Percentiles rank a stretch among this genome's conserved stretches.
phyloP scores from a whole-genome alignment of 1,140 invertebrate species.

The Brachionus koreanus region DNA sequence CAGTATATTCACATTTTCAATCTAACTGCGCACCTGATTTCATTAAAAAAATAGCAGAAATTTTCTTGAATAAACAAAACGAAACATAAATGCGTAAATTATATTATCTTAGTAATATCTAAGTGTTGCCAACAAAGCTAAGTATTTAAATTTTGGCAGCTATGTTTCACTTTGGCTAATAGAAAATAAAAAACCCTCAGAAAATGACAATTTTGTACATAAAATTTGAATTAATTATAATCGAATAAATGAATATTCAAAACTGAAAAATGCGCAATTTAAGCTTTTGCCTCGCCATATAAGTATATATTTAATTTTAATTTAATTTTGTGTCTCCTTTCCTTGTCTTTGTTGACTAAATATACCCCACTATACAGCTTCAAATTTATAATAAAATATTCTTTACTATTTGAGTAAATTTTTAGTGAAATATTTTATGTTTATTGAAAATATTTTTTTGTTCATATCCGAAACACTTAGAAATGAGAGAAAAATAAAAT shows the following conservation, averaged over 20 bases:
- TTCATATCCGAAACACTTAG: background rate
- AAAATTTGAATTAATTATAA: background rate
- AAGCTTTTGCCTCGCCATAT: background rate
- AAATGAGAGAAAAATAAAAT: background rate
- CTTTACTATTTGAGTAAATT: background rate
- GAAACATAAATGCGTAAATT: background rate
- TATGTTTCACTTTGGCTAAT: background rate
- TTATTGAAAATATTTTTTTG: background rate
- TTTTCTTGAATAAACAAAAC: background rate
- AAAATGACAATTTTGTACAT: background rate
- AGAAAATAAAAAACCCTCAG: background rate
- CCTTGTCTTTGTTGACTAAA: background rate
- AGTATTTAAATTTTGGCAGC: background rate
- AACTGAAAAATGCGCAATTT: background rate
- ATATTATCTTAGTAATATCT: background rate
- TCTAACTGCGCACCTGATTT: background rate
- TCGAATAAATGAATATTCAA: background rate
- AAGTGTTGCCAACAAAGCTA: background rate
- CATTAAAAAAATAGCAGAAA: background rate
- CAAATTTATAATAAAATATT: background rate
- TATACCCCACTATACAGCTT: background rate
- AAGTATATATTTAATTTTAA: background rate
- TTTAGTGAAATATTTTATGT: background rate
- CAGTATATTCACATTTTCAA: background rate
- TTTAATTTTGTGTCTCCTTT: background rate